A percentile compares a stretch with the other conserved stretches of the same genome.
These are phyloP conservation scores for Bombylius major DNA, from an alignment of 2,888 invertebrate genomes.

Conservation along the genomic window DNA sequence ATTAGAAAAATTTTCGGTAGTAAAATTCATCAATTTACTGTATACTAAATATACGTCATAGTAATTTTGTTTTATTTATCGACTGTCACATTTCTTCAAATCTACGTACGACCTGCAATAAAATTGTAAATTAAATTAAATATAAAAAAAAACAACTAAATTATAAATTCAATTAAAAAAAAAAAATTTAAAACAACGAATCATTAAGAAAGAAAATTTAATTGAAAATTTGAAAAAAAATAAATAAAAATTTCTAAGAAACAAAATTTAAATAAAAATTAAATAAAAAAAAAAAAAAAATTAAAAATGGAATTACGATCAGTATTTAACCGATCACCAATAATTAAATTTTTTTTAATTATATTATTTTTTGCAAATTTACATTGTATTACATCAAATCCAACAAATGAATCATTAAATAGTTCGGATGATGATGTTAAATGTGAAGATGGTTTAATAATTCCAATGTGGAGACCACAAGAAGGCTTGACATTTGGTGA, in stretches of 20 bases:
- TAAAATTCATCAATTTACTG: no score
- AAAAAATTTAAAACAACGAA: no score
- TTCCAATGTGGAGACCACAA: conserved; percentile 82
- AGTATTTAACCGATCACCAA: neutral
- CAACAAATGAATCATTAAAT: neutral
- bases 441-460: conserved; percentile 74
- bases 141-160: no score
- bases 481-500: conserved; percentile 63
- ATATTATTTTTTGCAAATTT: neutral
- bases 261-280: neutral
- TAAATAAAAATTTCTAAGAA: neutral
- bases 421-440: conserved; percentile 11
- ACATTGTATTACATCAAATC: neutral
- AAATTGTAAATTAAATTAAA: no score
- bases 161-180: no score
- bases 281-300: neutral
- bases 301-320: neutral
- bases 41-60: no score
- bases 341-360: neutral
- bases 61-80: no score
- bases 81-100: no score
- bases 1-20: no score
- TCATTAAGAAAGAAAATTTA: no score
- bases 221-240: neutral
- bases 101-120: no score